These are phyloP conservation scores for Ianthella basta DNA, from an alignment of 37 sponge, comb jelly and placozoan species.

Conservation along the genomic window DNA sequence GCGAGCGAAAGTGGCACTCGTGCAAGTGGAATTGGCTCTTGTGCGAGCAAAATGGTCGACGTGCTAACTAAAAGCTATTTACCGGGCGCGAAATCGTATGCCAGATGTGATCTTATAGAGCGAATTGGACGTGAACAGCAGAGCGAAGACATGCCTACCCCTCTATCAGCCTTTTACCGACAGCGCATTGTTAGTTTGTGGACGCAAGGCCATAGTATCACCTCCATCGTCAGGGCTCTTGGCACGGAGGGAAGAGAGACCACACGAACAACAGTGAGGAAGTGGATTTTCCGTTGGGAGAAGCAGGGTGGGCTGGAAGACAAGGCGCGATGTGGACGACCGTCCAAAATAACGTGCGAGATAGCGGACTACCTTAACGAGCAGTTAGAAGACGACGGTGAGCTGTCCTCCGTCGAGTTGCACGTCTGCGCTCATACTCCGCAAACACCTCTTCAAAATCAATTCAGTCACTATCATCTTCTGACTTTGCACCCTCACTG, in stretches of 20 bases:
- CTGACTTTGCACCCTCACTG: no score
- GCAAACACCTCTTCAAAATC: no score
- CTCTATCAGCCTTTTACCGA: neutral
- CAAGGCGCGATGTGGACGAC: neutral
- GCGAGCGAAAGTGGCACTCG: no score
- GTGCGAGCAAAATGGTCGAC: no score
- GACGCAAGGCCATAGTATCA: neutral
- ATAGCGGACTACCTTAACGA: neutral
- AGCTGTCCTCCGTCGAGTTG: neutral
- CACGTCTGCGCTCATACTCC: neutral
- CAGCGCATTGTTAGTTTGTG: neutral
- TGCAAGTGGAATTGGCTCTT: no score
- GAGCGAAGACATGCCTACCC: no score
- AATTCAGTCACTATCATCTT: no score
- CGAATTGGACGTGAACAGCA: no score
- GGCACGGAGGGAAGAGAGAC: neutral
- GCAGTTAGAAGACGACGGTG: neutral
- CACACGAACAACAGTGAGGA: neutral
- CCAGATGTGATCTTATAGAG: no score
- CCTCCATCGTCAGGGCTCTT: neutral
- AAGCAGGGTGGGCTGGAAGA: neutral
- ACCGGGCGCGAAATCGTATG: no score
- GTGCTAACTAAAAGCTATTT: no score
- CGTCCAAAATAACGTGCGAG: neutral
- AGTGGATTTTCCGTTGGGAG: neutral